Conservation (phyloP, 1,140 invertebrate species). For the Hycleus cichorii region DNA sequence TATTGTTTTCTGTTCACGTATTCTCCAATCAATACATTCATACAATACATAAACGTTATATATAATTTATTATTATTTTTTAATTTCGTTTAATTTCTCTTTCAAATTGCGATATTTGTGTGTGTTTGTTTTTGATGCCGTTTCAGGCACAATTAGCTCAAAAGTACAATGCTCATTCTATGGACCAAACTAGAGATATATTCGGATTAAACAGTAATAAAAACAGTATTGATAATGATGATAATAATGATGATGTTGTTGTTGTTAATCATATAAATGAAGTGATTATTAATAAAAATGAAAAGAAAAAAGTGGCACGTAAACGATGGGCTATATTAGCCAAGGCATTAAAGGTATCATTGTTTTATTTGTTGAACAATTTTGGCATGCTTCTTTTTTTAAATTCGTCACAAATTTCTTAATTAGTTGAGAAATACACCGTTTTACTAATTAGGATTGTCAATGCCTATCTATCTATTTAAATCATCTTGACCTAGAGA, state of each 20-base stretch:
- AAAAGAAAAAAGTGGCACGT: slow-evolving; percentile 46
- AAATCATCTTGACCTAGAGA: too few species aligned
- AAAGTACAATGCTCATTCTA: slow-evolving; percentile 28
- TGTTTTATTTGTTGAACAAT: neutral
- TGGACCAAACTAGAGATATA: slow-evolving; percentile 36
- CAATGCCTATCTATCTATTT: neutral
- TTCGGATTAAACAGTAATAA: slow-evolving; percentile 28
- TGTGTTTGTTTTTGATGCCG: slow-evolving; percentile 1
- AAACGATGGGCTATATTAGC: slow-evolving; percentile 63
- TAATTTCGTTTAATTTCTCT: neutral
- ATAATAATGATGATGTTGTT: neutral
- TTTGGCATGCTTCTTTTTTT: neutral
- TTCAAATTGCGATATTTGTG: neutral
- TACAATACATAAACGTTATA: neutral
- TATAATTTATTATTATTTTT: neutral
- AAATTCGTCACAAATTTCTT: neutral
- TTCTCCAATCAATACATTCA: neutral
- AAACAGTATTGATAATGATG: neutral
- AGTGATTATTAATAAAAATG: slow-evolving; percentile 29
- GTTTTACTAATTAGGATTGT: neutral
- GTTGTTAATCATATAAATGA: slow-evolving; percentile 29
- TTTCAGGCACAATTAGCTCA: slow-evolving; percentile 6
- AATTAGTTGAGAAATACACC: neutral
- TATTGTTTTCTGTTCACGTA: neutral
- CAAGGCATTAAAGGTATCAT: slow-evolving; percentile 48